A percentile compares a stretch with the other conserved stretches of the same genome.
Evolutionary conservation across 1,140 invertebrate species (phyloP).

Genomic region (Telenomus remus): DNA sequence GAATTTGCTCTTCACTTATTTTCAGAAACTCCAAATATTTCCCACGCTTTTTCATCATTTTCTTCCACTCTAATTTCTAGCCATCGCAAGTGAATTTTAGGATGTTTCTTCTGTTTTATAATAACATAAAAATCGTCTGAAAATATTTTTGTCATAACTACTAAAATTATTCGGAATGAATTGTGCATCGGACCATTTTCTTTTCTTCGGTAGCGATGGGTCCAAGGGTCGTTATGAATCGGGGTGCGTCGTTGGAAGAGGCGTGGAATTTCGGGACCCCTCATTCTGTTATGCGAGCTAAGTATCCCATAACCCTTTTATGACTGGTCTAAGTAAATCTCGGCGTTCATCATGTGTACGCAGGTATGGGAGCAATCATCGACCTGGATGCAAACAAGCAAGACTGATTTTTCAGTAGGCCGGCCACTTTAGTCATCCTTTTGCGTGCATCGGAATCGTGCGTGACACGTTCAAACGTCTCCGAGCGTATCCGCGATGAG

Average conservation of each 20-base stretch:
- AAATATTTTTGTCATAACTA: no score
- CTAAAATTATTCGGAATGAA: background rate
- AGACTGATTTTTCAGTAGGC: slow-evolving; percentile 50
- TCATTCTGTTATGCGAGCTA: slow-evolving; percentile 21
- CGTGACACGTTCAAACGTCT: slow-evolving; percentile 43
- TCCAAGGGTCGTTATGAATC: slow-evolving; percentile 27
- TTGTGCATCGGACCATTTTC: slow-evolving; percentile 16
- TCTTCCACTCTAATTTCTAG: no score
- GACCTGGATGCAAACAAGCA: slow-evolving; percentile 50
- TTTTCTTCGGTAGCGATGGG: background rate
- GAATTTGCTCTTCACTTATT: no score
- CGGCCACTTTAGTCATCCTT: slow-evolving; percentile 55
- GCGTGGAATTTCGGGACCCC: slow-evolving; percentile 38
- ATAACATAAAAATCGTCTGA: no score
- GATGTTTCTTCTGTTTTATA: no score
- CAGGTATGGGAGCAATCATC: slow-evolving; percentile 45
- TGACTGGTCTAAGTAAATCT: slow-evolving; percentile 38
- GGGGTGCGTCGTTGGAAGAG: slow-evolving; percentile 22
- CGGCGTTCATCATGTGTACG: slow-evolving; percentile 18
- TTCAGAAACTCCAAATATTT: no score
- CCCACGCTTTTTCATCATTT: no score
- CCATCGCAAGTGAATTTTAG: no score
- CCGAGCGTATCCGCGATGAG: slow-evolving; percentile 43
- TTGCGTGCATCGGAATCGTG: slow-evolving; percentile 48
- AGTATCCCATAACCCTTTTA: slow-evolving; percentile 53